These are phyloP conservation scores for Catocala nupta DNA, from an alignment of 2,888 invertebrate genomes.

Conservation along the genomic window DNA sequence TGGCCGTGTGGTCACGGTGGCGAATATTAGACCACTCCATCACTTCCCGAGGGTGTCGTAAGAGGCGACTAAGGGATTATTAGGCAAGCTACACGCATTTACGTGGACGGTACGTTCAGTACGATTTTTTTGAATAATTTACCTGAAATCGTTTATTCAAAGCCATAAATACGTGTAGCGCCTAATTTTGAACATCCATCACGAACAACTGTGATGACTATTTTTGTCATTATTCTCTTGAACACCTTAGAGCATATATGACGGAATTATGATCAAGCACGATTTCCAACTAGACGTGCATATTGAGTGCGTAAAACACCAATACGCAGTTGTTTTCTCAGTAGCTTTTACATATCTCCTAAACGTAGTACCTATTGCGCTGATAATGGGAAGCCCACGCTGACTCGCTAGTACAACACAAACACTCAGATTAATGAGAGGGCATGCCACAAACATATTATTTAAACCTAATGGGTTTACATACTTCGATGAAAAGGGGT, in stretches of 20 bases:
- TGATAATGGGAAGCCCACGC: background rate
- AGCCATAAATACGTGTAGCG: background rate
- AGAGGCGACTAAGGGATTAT: slow-evolving; percentile 5
- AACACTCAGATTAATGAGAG: slow-evolving; percentile 24
- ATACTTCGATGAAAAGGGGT: slow-evolving; percentile 60
- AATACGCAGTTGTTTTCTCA: background rate
- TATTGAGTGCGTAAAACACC: background rate
- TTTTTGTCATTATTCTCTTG: background rate
- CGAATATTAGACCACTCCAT: background rate
- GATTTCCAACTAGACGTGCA: too few species aligned
- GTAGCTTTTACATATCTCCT: background rate
- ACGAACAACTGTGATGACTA: background rate
- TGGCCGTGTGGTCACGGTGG: background rate
- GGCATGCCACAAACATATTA: slow-evolving; percentile 21
- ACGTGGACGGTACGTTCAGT: background rate
- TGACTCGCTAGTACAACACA: slow-evolving; percentile 10
- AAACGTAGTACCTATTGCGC: background rate
- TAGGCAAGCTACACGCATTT: background rate
- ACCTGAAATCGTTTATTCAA: too few species aligned
- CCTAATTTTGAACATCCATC: background rate
- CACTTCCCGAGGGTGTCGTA: slow-evolving; percentile 1
- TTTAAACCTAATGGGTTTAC: slow-evolving; percentile 40
- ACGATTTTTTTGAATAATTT: background rate
- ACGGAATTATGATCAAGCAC: background rate
- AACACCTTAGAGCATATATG: background rate